phyloP scores from a whole-genome alignment of 2,113 vertebrate genomes.

The Epinephelus cyanopodus region DNA sequence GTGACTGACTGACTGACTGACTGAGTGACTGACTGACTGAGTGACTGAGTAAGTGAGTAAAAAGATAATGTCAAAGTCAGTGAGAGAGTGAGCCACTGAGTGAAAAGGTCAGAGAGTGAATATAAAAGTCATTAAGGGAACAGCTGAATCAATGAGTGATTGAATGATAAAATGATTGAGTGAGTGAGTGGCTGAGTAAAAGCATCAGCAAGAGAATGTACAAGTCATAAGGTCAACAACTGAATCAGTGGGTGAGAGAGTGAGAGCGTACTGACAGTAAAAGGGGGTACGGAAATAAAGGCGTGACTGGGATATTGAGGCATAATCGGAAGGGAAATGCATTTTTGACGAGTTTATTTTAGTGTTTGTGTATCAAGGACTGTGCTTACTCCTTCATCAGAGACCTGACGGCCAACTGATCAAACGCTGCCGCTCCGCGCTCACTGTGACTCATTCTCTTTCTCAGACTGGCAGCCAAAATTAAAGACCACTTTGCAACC shows the following conservation, averaged over 20 bases:
- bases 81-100: too few species aligned
- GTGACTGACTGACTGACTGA: too few species aligned
- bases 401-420: neutral
- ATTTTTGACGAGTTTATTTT: neutral
- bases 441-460: constrained; percentile 45
- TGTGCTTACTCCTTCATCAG: neutral
- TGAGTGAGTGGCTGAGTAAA: too few species aligned
- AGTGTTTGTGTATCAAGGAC: neutral
- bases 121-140: too few species aligned
- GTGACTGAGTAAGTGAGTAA: neutral
- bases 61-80: too few species aligned
- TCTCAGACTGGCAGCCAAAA: constrained; percentile 34
- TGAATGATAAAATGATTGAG: too few species aligned
- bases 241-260: neutral
- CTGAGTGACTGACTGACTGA: too few species aligned
- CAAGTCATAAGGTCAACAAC: too few species aligned
- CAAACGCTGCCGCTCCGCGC: neutral
- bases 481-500: constrained; percentile 40
- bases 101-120: too few species aligned
- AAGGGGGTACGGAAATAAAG: neutral
- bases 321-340: neutral
- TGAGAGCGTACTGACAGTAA: neutral
- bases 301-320: neutral
- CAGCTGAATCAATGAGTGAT: too few species aligned
- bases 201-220: too few species aligned